Evolutionary conservation across 2,888 invertebrate species (phyloP), one percentile per base, ranked within the genome.

Genomic region (Eutolmus rufibarbis): DNA sequence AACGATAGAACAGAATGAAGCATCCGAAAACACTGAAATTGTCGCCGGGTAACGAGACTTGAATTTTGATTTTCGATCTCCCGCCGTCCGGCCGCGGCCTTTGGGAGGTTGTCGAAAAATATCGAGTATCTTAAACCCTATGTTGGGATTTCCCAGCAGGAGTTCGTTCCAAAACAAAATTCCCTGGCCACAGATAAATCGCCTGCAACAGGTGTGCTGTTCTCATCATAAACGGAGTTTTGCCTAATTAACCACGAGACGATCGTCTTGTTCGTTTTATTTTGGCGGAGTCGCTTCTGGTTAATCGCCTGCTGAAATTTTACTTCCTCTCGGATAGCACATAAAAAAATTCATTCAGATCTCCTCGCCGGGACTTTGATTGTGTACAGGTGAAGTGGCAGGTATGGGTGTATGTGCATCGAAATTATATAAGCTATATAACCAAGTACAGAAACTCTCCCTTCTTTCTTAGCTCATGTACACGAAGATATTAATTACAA

Each of bases 401-500:
- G 23, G 19, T 19, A 66, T 9, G 9, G 8, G 66, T 66, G 57
- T 82, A 31, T 37, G 37, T 57, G 46, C 34, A 23, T 66, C 37
- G 40, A 8, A 82, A 57, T 82, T 82, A 57, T 82, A 51, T 37
- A 31, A 57, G 34, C 8, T 82, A 40, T 57, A 66, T 82, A 37
- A 16, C 19, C 23, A 82, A 82, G 82, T 82, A 34, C 23, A 66
- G 28, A 51, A 37, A 23, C 23, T 37, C 57, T 82, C 82, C 82
- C 57, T 82, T 66, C 57, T 82, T 82, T 34, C 31, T 46, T 66
- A 66, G 19, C 34, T 37, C 34, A 9, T 31, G 82, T 82, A 37
- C 66, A 56, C 16, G 82, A 34, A 82, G 82, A 57, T 82, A 87
- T 88, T 88, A 88, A 88, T 88, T 88, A 88, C 87, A 87, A 87